Percentiles rank a stretch among this genome's conserved stretches.
Evolutionary conservation across 30 jellyfish, hydroid and myxozoan genomes (phyloP).

Genomic region (Pelagia noctiluca): DNA sequence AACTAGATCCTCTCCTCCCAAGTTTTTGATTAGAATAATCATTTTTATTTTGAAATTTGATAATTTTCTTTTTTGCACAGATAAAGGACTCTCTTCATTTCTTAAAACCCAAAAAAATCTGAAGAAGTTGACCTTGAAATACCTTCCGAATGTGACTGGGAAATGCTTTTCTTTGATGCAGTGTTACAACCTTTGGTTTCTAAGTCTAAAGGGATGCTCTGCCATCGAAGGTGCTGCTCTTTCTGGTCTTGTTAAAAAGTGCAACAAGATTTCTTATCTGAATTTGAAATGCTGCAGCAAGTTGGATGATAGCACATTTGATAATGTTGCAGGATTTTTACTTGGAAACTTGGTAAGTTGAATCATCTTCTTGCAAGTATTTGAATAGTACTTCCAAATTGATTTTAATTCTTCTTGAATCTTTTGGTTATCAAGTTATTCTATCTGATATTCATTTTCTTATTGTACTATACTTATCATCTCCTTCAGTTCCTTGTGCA

Average conservation of each 20-base stretch:
- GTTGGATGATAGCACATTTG: conserved; percentile 37
- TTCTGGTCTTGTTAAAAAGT: conserved; percentile 55
- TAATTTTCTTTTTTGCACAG: conserved; percentile 6
- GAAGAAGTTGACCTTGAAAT: conserved; percentile 18
- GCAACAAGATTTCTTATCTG: conserved; percentile 38
- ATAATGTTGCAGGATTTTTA: conserved; percentile 59
- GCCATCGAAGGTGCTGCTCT: conserved; percentile 42
- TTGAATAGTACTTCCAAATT: neutral
- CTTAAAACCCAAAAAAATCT: conserved; percentile 20
- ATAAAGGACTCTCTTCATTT: conserved; percentile 44
- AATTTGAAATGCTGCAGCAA: conserved; percentile 45
- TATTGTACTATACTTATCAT: no score
- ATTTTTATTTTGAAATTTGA: no score
- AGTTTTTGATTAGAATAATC: no score
- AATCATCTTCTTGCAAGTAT: neutral
- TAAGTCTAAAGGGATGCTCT: conserved; percentile 16
- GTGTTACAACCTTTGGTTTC: conserved; percentile 27
- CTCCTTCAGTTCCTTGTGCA: no score
- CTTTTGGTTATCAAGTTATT: no score
- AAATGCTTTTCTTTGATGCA: conserved; percentile 10
- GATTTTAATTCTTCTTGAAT: no score
- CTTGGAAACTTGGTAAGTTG: conserved; percentile 58
- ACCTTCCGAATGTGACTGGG: conserved; percentile 32
- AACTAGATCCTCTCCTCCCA: no score
- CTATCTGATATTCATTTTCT: no score